A percentile compares a stretch with the other conserved stretches of the same genome.
phyloP scores from a whole-genome alignment of 2,797 vertebrate genomes.

The Orestias chungarensis region DNA sequence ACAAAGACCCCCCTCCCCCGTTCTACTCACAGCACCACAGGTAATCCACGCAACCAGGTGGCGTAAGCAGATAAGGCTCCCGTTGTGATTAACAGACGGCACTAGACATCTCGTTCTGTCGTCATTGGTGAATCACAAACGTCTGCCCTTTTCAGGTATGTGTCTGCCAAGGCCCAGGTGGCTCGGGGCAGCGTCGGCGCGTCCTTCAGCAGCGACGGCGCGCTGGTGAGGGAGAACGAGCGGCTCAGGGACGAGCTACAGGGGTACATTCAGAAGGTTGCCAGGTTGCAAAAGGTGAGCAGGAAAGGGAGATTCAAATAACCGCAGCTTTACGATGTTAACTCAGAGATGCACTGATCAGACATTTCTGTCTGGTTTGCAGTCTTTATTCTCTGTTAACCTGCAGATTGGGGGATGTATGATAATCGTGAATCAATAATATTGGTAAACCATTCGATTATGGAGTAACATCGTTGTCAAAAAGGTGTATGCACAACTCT shows the following conservation, averaged over 20 bases:
- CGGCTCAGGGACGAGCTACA: constrained; percentile 87
- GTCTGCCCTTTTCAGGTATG: constrained; percentile 69
- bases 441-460: no score
- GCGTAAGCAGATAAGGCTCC: background rate
- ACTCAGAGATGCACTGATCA: background rate
- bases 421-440: no score
- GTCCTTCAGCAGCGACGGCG: constrained; percentile 69
- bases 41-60: constrained; percentile 51
- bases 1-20: constrained; percentile 74
- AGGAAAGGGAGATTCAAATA: background rate
- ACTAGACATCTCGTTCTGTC: background rate
- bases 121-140: constrained; percentile 17
- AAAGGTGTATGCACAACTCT: no score
- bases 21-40: constrained; percentile 80
- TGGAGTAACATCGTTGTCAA: no score
- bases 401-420: no score
- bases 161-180: constrained; percentile 77
- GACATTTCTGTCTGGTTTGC: no score
- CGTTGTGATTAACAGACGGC: background rate
- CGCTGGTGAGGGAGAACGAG: constrained; percentile 87
- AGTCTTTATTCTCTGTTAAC: no score
- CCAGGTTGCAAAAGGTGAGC: constrained; percentile 91
- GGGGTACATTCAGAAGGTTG: constrained; percentile 84
- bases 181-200: constrained; percentile 65
- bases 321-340: background rate